Conservation (phyloP, 1,140 invertebrate genomes). For the Druon quercuslanigerum region DNA sequence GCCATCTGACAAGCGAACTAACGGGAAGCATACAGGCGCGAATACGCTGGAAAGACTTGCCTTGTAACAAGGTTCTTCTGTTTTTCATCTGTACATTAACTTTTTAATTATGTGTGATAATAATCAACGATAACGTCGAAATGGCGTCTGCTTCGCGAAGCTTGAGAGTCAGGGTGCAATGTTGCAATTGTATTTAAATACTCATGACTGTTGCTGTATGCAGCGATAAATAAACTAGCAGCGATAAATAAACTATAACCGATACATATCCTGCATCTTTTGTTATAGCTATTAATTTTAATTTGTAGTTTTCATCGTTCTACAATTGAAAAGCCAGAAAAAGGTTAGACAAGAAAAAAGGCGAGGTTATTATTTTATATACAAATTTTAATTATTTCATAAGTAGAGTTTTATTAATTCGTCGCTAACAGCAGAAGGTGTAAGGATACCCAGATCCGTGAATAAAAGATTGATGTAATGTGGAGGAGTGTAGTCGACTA, state of each 20-base stretch:
- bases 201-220: constrained; percentile 46
- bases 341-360: neutral
- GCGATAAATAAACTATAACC: constrained; percentile 44
- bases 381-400: constrained; percentile 72
- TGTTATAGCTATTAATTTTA: neutral
- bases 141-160: neutral
- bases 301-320: neutral
- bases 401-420: constrained; percentile 97
- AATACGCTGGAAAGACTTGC: neutral
- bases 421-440: constrained; percentile 96
- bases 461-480: constrained; percentile 94
- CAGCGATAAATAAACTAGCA: constrained; percentile 45
- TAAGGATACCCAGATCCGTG: constrained; percentile 96
- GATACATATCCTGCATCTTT: neutral
- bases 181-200: constrained; percentile 51
- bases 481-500: constrained; percentile 97
- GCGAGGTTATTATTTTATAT: constrained; percentile 33
- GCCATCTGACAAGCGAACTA: too few species aligned
- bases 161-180: constrained; percentile 19
- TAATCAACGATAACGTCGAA: neutral
- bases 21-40: too few species aligned
- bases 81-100: neutral
- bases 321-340: neutral
- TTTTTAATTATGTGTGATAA: constrained; percentile 15
- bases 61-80: neutral